Evolutionary conservation across 2,888 invertebrate species (phyloP).

Genomic region (Yponomeuta plumbellus): DNA sequence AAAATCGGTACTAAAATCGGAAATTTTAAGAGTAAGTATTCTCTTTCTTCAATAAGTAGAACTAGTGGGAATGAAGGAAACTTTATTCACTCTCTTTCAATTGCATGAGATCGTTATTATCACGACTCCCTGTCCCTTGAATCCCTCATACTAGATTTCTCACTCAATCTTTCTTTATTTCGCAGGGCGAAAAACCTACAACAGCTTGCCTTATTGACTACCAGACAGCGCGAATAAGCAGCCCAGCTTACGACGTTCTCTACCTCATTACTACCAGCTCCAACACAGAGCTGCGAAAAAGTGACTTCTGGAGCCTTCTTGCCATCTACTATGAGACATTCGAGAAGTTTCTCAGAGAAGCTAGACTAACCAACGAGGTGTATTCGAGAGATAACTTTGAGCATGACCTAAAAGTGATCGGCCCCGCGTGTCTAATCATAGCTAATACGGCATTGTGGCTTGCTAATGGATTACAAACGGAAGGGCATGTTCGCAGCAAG

Average conservation of each 20-base stretch:
- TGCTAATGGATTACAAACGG: slow-evolving; percentile 55
- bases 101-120: too few species aligned
- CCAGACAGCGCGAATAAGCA: slow-evolving; percentile 52
- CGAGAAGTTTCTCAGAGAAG: slow-evolving; percentile 30
- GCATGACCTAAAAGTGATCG: slow-evolving; percentile 47
- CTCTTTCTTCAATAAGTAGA: too few species aligned
- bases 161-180: slow-evolving; percentile 26
- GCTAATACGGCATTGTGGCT: slow-evolving; percentile 65
- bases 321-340: slow-evolving; percentile 49
- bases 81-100: too few species aligned
- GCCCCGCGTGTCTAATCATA: slow-evolving; percentile 53
- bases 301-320: slow-evolving; percentile 39
- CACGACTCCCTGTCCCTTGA: too few species aligned
- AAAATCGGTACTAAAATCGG: too few species aligned
- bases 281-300: slow-evolving; percentile 35
- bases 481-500: slow-evolving; percentile 62
- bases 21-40: too few species aligned
- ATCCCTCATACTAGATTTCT: not conserved
- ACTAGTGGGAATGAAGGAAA: too few species aligned
- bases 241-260: slow-evolving; percentile 55
- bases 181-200: slow-evolving; percentile 42
- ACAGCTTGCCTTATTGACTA: slow-evolving; percentile 62
- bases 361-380: slow-evolving; percentile 31
- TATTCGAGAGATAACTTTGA: slow-evolving; percentile 47
- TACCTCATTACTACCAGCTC: slow-evolving; percentile 58